Conservation (phyloP, 2,797 vertebrate species). For the Pagetopsis macropterus region DNA sequence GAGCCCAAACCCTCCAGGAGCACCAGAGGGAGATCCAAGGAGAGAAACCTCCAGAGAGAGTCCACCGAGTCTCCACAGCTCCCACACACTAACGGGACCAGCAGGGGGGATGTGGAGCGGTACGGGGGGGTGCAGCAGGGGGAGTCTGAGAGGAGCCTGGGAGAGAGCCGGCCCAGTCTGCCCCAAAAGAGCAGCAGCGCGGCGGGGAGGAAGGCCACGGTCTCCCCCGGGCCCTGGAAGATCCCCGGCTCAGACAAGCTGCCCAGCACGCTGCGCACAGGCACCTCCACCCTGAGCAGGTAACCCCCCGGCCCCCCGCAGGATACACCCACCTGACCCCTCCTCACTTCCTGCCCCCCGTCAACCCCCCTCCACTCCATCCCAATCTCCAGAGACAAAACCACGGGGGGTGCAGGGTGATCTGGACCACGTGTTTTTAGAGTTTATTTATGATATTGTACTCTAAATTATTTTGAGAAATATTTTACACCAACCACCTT, state of each 20-base stretch:
- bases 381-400: slow-evolving; percentile 72
- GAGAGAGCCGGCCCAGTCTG: slow-evolving; percentile 83
- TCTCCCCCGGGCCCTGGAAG: slow-evolving; percentile 97
- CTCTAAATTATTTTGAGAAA: slow-evolving; percentile 96
- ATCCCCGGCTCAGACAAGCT: slow-evolving; percentile 96
- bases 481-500: slow-evolving; percentile 90
- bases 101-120: slow-evolving; percentile 72
- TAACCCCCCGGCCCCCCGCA: slow-evolving; percentile 77
- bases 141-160: slow-evolving; percentile 80
- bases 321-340: slow-evolving; percentile 21
- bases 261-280: slow-evolving; percentile 89
- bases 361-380: slow-evolving; percentile 11
- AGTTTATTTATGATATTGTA: slow-evolving; percentile 88
- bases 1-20: slow-evolving; percentile 81
- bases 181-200: slow-evolving; percentile 71
- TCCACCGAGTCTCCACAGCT: slow-evolving; percentile 71
- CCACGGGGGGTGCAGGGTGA: slow-evolving; percentile 67
- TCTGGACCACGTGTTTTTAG: slow-evolving; percentile 78
- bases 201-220: slow-evolving; percentile 88
- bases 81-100: slow-evolving; percentile 77
- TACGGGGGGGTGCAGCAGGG: slow-evolving; percentile 80
- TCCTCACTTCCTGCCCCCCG: slow-evolving; percentile 35
- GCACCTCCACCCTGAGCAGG: slow-evolving; percentile 93
- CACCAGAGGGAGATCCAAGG: slow-evolving; percentile 83
- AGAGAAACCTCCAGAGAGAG: slow-evolving; percentile 81